These are phyloP conservation scores for Coenobita brevimanus DNA, from an alignment of 1,140 invertebrate genomes.

Conservation along the genomic window DNA sequence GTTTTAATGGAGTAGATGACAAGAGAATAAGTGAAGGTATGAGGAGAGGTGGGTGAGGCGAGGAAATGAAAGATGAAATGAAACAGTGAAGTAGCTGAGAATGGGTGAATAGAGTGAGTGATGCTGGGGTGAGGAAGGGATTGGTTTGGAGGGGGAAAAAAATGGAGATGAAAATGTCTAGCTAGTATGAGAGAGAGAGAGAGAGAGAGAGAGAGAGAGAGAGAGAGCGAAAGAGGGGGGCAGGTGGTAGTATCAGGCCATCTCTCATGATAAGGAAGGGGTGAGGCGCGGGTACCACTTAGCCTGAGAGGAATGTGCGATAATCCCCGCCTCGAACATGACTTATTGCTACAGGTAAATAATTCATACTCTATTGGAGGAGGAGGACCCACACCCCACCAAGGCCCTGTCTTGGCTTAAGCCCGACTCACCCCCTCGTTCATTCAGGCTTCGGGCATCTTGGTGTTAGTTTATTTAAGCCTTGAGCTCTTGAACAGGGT, in stretches of 20 bases:
- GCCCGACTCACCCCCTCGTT: background rate
- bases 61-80: background rate
- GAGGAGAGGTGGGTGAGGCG: background rate
- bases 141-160: too few relatives aligned
- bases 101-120: background rate
- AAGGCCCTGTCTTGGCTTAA: background rate
- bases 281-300: conserved; percentile 39
- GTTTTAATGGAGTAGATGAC: too few relatives aligned
- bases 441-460: too few relatives aligned
- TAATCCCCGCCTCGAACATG: conserved; percentile 35
- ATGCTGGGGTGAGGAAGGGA: background rate
- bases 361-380: conserved; percentile 44
- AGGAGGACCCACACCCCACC: background rate
- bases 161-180: background rate
- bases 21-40: too few relatives aligned
- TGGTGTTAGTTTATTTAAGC: too few relatives aligned
- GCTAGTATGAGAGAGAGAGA: conserved; percentile 1
- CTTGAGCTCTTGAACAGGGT: too few relatives aligned
- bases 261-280: conserved; percentile 48
- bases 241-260: conserved; percentile 33
- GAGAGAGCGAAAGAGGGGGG: background rate
- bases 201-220: conserved; percentile 30
- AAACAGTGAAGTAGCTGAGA: background rate
- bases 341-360: conserved; percentile 45
- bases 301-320: conserved; percentile 51